A percentile compares a stretch with the other conserved stretches of the same genome.
Evolutionary conservation across 2,888 invertebrate genomes (phyloP).

Genomic region (Craniophora ligustri): DNA sequence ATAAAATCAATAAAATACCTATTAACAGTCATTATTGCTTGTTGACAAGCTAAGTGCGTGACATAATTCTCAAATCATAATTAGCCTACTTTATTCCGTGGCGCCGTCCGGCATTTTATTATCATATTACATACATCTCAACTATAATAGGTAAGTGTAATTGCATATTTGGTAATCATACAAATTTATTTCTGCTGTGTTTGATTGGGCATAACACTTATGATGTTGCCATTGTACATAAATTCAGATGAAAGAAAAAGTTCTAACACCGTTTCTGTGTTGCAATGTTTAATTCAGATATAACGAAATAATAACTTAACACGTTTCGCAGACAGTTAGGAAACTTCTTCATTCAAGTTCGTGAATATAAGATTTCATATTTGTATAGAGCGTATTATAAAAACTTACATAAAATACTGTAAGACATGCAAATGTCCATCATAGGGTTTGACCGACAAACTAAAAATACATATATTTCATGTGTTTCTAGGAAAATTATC

Average conservation of each 20-base stretch:
- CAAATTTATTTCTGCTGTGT: conserved; percentile 24
- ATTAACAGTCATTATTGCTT: conserved; percentile 20
- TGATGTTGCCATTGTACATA: not conserved
- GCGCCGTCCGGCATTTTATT: conserved; percentile 32
- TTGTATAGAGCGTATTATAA: not conserved
- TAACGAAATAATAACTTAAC: not conserved
- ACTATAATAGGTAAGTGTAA: conserved; percentile 33
- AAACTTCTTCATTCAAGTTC: not conserved
- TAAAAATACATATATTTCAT: no score
- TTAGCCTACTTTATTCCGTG: conserved; percentile 32
- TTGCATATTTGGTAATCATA: conserved; percentile 43
- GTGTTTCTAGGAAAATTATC: no score
- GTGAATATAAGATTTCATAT: not conserved
- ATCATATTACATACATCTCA: conserved; percentile 24
- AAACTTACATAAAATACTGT: no score
- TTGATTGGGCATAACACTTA: conserved; percentile 18
- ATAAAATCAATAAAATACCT: conserved; percentile 8
- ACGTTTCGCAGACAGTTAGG: conserved; percentile 1
- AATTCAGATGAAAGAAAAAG: conserved; percentile 4
- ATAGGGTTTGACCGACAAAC: no score
- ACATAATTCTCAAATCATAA: conserved; percentile 51
- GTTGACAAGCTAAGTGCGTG: conserved; percentile 31
- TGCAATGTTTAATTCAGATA: conserved; percentile 19
- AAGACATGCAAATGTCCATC: no score
- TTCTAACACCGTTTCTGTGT: not conserved